Evolutionary conservation across 2,113 vertebrate species (phyloP).

Genomic region (Atractosteus spatula): DNA sequence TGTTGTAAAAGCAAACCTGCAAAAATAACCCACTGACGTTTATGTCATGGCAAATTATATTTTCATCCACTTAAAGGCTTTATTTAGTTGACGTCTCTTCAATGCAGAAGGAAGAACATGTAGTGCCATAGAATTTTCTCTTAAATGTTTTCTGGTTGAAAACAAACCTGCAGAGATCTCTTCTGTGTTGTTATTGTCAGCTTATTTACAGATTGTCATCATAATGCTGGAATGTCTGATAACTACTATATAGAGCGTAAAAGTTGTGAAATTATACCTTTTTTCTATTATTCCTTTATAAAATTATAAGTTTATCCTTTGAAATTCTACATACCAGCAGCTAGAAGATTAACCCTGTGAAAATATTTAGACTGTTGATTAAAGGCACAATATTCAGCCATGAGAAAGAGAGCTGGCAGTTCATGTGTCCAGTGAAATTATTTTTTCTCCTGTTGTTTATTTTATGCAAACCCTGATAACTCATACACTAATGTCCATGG

Average conservation of each 20-base stretch:
- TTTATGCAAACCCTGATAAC: conserved; percentile 35
- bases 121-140: neutral
- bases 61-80: neutral
- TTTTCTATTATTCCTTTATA: conserved; percentile 26
- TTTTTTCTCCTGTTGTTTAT: conserved; percentile 14
- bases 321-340: conserved; percentile 32
- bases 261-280: conserved; percentile 18
- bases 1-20: neutral
- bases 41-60: neutral
- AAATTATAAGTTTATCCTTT: conserved; percentile 40
- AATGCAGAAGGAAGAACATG: neutral
- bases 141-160: conserved; percentile 4
- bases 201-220: conserved; percentile 27
- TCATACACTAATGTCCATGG: conserved; percentile 18
- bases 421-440: conserved; percentile 34
- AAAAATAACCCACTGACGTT: neutral
- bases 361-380: conserved; percentile 44
- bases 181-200: neutral
- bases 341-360: conserved; percentile 44
- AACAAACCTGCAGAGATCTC: neutral
- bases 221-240: conserved; percentile 21
- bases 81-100: neutral
- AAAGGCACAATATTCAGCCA: conserved; percentile 53
- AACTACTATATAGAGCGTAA: conserved; percentile 24
- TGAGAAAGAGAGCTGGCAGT: conserved; percentile 34